A percentile compares a stretch with the other conserved stretches of the same genome.
phyloP scores from a whole-genome alignment of 1,140 invertebrate genomes.

The Aphidius gifuensis region DNA sequence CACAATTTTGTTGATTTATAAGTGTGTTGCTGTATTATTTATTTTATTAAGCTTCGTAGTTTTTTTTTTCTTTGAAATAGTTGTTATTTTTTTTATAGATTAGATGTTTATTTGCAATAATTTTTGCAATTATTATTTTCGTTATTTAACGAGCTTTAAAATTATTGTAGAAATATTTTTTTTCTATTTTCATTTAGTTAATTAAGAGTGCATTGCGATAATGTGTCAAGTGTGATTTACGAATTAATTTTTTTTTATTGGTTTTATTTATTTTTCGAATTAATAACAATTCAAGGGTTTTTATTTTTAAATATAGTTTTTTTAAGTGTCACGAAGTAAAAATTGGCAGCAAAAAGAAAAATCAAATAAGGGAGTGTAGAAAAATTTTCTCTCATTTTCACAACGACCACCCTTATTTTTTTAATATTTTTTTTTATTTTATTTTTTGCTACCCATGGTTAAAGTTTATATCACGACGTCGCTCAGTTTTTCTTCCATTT shows the following conservation, averaged over 20 bases:
- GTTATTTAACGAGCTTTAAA: no score
- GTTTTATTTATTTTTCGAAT: no score
- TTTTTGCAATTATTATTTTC: not conserved
- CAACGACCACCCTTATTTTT: not conserved
- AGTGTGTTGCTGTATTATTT: constrained; percentile 3
- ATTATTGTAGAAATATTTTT: no score
- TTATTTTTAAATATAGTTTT: not conserved
- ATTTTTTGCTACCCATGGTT: constrained; percentile 16
- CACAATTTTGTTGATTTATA: constrained; percentile 2
- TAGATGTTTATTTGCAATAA: not conserved
- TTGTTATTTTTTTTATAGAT: not conserved
- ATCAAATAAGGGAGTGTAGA: not conserved
- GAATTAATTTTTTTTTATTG: no score
- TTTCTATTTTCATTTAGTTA: no score
- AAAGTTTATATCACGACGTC: constrained; percentile 32
- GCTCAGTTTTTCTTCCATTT: constrained; percentile 25
- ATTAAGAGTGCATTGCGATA: no score
- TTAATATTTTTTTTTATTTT: not conserved
- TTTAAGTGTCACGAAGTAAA: not conserved
- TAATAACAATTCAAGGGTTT: no score
- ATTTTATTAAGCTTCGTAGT: not conserved
- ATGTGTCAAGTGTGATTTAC: no score
- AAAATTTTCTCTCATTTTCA: not conserved
- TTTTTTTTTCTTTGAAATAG: not conserved
- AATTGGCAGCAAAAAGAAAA: not conserved